A percentile compares a stretch with the other conserved stretches of the same genome.
phyloP scores from a whole-genome alignment of 2,113 vertebrate genomes.

The Leptocoma aspasia region DNA sequence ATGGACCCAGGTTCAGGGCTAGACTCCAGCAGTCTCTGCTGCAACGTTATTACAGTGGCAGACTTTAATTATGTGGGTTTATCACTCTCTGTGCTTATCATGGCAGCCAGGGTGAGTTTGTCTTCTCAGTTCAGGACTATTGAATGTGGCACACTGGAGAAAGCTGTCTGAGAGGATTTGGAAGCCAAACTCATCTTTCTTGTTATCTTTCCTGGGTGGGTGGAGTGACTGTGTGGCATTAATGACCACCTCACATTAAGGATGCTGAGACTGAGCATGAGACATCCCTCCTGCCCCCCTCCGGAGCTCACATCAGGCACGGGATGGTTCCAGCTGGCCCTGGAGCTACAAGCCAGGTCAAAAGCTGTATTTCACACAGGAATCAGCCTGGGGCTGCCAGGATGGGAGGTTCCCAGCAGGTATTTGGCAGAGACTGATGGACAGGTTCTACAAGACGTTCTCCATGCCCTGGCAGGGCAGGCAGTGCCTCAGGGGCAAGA shows the following conservation, averaged over 20 bases:
- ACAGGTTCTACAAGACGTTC: background rate
- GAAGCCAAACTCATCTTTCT: background rate
- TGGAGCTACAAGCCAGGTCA: background rate
- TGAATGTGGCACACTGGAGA: background rate
- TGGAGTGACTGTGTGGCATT: background rate
- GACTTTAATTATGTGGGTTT: constrained; percentile 39
- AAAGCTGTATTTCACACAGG: background rate
- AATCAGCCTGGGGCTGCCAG: background rate
- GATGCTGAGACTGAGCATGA: background rate
- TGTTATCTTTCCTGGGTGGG: background rate
- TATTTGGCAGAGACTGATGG: background rate
- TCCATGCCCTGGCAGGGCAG: background rate
- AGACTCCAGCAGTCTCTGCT: background rate
- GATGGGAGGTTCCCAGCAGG: background rate
- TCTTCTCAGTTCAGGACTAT: background rate
- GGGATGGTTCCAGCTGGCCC: background rate
- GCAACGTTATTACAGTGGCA: background rate
- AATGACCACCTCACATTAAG: background rate
- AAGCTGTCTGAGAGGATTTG: background rate
- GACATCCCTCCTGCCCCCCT: fast-evolving
- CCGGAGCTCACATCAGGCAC: fast-evolving
- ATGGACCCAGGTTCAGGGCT: background rate
- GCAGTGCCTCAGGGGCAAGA: background rate
- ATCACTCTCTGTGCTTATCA: constrained; percentile 1
- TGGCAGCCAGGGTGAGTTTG: background rate